Evolutionary conservation across 2,888 invertebrate species (phyloP).

Genomic region (Hedychridium roseum): DNA sequence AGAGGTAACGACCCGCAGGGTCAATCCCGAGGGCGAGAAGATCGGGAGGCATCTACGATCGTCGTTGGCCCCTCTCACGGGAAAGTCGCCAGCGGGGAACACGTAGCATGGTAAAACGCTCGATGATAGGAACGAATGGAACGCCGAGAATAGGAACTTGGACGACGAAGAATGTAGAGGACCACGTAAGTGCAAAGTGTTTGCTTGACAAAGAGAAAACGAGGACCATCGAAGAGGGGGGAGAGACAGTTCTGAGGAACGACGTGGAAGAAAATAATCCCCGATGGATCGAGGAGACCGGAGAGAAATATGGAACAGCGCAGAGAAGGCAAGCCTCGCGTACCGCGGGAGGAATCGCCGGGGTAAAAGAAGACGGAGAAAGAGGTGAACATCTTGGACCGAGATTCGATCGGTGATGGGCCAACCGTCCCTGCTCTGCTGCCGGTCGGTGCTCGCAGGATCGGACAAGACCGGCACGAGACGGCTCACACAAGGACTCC

Average conservation of each 20-base stretch:
- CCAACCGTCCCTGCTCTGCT: constrained; percentile 5
- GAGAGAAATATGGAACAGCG: too few relatives aligned
- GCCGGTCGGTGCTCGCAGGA: constrained; percentile 3
- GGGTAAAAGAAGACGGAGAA: constrained; percentile 15
- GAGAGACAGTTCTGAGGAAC: too few relatives aligned
- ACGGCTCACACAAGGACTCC: constrained; percentile 19
- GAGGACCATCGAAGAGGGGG: too few relatives aligned
- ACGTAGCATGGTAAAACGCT: constrained; percentile 19
- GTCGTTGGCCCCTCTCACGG: constrained; percentile 19
- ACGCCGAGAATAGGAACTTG: too few relatives aligned
- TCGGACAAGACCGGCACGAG: constrained; percentile 9
- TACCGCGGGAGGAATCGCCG: constrained; percentile 11
- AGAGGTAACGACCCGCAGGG: constrained; percentile 41
- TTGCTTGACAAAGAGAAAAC: too few relatives aligned
- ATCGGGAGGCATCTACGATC: constrained; percentile 18
- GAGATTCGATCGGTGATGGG: constrained; percentile 34
- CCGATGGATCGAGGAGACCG: too few relatives aligned
- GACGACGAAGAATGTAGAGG: too few relatives aligned
- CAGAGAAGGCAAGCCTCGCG: constrained; percentile 14
- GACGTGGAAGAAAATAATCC: too few relatives aligned
- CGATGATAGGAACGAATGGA: too few relatives aligned
- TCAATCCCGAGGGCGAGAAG: constrained; percentile 21
- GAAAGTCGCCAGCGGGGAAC: constrained; percentile 26
- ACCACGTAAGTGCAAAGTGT: too few relatives aligned
- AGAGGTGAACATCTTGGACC: constrained; percentile 26